Percentiles rank a stretch among this genome's conserved stretches.
These are phyloP conservation scores for Onthophagus sagittarius DNA, from an alignment of 2,888 invertebrate species.

Conservation along the genomic window DNA sequence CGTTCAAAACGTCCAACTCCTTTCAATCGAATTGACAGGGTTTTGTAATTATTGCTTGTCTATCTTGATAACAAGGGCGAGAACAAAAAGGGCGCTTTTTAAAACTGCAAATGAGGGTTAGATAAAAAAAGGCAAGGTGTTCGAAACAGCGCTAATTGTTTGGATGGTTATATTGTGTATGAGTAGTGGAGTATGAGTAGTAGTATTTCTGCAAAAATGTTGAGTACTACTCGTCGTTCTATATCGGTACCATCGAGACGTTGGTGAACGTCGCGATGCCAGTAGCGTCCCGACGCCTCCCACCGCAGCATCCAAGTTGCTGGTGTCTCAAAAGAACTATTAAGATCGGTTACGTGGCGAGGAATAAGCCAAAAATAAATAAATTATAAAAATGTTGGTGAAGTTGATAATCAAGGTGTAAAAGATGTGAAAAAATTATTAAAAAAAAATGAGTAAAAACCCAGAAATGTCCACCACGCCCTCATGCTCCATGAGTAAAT, in stretches of 20 bases:
- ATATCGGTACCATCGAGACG: neutral
- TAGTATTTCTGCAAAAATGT: neutral
- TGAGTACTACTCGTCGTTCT: neutral
- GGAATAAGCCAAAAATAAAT: neutral
- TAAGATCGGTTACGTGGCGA: neutral
- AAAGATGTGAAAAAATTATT: neutral
- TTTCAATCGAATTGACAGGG: neutral
- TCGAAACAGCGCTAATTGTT: neutral
- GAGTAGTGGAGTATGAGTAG: neutral
- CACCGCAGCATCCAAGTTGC: neutral
- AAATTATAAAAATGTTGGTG: too few relatives aligned
- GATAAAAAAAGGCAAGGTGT: neutral
- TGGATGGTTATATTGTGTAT: too few relatives aligned
- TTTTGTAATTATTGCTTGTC: neutral
- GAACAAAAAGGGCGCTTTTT: neutral
- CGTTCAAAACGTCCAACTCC: neutral
- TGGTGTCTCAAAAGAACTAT: neutral
- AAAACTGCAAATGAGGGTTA: neutral
- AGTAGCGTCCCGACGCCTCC: neutral
- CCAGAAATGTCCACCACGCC: neutral
- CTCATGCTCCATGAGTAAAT: slow-evolving; percentile 24
- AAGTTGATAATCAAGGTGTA: too few relatives aligned
- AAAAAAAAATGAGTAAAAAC: slow-evolving; percentile 27
- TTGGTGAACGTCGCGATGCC: neutral
- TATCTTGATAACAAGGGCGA: neutral